Percentiles rank a stretch among this genome's conserved stretches.
Conservation (phyloP, 2,888 invertebrate genomes). For the Scrobipalpa atriplicella region DNA sequence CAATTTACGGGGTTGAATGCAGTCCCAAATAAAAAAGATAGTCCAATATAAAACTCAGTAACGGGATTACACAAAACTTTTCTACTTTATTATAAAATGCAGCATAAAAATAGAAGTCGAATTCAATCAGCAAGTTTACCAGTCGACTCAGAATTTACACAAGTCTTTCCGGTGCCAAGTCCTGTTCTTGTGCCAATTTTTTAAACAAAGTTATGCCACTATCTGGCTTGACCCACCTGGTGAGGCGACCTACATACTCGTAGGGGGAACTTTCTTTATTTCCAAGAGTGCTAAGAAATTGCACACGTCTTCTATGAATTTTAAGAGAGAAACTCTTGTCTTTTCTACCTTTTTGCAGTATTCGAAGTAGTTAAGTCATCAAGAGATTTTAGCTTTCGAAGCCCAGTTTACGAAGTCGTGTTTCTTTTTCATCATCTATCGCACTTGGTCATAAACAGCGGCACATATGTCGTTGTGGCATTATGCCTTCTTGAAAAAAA, state of each 20-base stretch:
- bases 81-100: neutral
- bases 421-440: too few relatives aligned
- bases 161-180: constrained; percentile 21
- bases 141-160: constrained; percentile 22
- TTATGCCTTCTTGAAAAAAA: too few relatives aligned
- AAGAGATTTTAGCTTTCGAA: too few relatives aligned
- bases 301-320: neutral
- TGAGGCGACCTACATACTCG: constrained; percentile 20
- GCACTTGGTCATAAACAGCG: too few relatives aligned
- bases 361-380: too few relatives aligned
- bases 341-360: neutral
- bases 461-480: too few relatives aligned
- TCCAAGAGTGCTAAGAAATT: constrained; percentile 1
- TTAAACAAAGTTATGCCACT: constrained; percentile 20
- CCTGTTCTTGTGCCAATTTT: constrained; percentile 18
- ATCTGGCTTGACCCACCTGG: constrained; percentile 21
- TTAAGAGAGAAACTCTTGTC: neutral
- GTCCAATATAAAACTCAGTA: neutral
- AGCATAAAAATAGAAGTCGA: constrained; percentile 6
- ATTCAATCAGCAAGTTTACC: constrained; percentile 14
- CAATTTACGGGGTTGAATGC: too few relatives aligned
- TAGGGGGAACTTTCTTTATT: neutral
- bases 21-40: neutral
- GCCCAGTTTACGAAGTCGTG: too few relatives aligned
- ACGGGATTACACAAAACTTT: neutral